Base-by-base conservation (phyloP, 2,113 vertebrate genomes). In the Poeciliopsis occidentalis region DNA sequence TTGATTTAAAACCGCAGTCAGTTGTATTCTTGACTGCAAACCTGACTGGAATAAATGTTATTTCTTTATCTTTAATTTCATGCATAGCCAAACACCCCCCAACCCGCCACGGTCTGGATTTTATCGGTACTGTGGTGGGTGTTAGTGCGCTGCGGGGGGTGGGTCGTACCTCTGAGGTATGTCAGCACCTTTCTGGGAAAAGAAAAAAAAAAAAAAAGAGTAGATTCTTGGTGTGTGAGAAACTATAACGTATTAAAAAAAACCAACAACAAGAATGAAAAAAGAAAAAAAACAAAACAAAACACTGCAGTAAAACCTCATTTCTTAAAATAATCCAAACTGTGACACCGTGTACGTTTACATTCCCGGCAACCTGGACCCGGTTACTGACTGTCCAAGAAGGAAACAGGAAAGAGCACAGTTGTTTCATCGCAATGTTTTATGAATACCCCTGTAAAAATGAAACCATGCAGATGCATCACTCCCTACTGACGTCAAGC, bases 81-180 rank as follows among this genome's bases (percentile, higher is more conserved):
- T 94, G 93, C 91, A 93, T 90, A 94, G 90, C 92, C 83, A 90
- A 93, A 92, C 79, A 80, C 78, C 88, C 85, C 80, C 8, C 34
- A 7, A 34, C 32, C 32, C 32, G 1, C 34, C 69, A 32, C 47
- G 72, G n/a, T 54, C 61, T 64, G 75, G 81, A 80, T 72, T 83
- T 73, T 67, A 83, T 82, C 74, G 77, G 87, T 61, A 66, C 57
- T 79, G 67, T 75, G 60, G 71, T 73, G 84, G 1, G 34, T 34
- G 31, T 87, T 81, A 81, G 78, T 84, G 64, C 77, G 78, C 76
- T 67, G 68, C 41, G 26, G 76, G 64, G 31, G 69, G 39, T 75
- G n/a, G 73, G 47, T 90, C 83, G 89, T 93, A 93, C 88, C 88
- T 71, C 81, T 89, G 69, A 69, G 73, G 82, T 75, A 84, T 67